Evolutionary conservation across 1,140 invertebrate species (phyloP).

Genomic region (Camponotus floridanus): DNA sequence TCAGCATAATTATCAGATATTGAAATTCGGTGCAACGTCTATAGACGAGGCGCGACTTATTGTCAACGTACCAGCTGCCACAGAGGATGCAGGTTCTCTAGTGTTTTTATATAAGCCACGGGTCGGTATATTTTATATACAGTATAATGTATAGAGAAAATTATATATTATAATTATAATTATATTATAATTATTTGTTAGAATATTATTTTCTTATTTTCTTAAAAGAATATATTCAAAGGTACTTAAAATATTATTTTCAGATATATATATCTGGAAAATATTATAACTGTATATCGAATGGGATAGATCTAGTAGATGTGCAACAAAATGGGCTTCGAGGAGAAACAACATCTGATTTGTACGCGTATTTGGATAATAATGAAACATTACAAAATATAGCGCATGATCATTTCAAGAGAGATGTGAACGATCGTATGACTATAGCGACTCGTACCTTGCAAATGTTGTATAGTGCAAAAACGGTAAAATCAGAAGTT

Average conservation of each 20-base stretch:
- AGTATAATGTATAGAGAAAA: background rate
- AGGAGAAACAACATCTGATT: background rate
- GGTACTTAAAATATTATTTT: slow-evolving; percentile 30
- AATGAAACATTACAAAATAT: background rate
- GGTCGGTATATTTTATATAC: slow-evolving; percentile 48
- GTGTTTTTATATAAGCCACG: slow-evolving; percentile 65
- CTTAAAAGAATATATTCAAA: background rate
- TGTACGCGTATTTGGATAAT: background rate
- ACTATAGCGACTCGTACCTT: background rate
- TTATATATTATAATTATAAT: no score
- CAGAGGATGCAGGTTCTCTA: slow-evolving; percentile 52
- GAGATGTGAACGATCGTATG: background rate
- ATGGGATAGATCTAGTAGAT: background rate
- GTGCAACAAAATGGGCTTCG: background rate
- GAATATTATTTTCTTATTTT: background rate
- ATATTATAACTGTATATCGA: slow-evolving; percentile 60
- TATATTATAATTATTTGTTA: background rate
- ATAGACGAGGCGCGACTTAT: slow-evolving; percentile 70
- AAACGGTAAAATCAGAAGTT: background rate
- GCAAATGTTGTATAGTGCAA: background rate
- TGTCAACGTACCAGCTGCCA: slow-evolving; percentile 67
- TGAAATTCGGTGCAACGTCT: slow-evolving; percentile 80
- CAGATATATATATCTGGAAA: slow-evolving; percentile 72
- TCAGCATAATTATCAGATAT: slow-evolving; percentile 76
- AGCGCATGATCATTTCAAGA: slow-evolving; percentile 4